Evolutionary conservation across 1,140 invertebrate genomes (phyloP), one percentile per base, ranked within the genome.

Genomic region (Luehdorfia chinensis): DNA sequence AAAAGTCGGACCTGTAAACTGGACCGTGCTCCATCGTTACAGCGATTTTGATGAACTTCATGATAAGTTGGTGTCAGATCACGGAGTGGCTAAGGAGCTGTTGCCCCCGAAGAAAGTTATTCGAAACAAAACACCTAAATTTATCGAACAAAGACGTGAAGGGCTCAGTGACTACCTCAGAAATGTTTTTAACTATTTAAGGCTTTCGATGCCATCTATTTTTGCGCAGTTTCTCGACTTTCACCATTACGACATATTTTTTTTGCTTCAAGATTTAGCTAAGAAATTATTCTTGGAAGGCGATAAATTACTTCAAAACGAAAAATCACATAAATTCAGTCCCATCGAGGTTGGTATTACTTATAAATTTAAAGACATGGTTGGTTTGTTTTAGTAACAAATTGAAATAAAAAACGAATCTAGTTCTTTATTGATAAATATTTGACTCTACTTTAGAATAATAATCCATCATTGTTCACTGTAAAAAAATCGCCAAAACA

Each of bases 51-150:
- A 92, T 41, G 93, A 95, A 28, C 88, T 98, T 2, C 94, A 98
- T 73, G 93, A 96, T 8, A 92, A 92, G 67, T 88, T 98, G 4
- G 91, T 95, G 0, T 60, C 83, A 12, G 93, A 95, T 56, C 92
- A 94, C 73, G 92, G 94, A 9, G 91, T 96, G 0, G 90, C 91
- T 12, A 95, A 94, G 75, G 95, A 95, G 60, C 88, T 96, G 44
- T 74, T 98, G 7, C 97, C 97, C 9, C 95, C 95, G 2, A 98
- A 98, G 75, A 97, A 97, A 85, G 88, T 97, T 8, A 89, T 89
- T 53, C 65, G 88, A 18, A 90, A 90, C 57, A 90, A 90, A 67
- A 87, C 80, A 59, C 94, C 95, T 7, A 87, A 90, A 9, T 98
- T 98, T 73, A 89, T 98, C 12, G 95, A 96, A 69, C 94, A 93